phyloP scores from a whole-genome alignment of 1,140 invertebrate species.

The Marisa cornuarietis region DNA sequence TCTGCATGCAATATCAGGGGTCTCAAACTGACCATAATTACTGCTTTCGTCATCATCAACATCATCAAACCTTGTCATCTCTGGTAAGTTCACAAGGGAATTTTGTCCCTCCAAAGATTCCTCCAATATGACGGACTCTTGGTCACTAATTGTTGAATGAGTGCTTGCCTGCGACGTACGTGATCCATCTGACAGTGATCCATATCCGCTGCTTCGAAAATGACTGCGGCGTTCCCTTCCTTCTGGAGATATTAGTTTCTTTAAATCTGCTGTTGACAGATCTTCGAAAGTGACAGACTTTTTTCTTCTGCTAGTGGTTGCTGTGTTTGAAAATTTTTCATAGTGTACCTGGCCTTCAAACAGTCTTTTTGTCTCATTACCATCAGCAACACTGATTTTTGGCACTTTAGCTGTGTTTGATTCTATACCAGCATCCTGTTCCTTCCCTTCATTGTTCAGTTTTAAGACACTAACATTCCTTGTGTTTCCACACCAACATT shows the following conservation, averaged over 20 bases:
- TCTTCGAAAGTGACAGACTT: slow-evolving; percentile 21
- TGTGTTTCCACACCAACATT: neutral
- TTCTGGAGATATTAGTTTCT: slow-evolving; percentile 1
- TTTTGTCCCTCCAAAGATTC: neutral
- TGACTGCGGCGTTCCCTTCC: neutral
- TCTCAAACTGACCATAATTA: neutral
- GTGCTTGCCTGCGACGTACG: slow-evolving; percentile 4
- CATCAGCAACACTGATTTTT: neutral
- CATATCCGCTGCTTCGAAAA: slow-evolving; percentile 19
- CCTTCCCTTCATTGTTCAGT: neutral
- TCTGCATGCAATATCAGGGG: neutral
- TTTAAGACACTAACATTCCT: neutral
- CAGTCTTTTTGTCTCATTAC: neutral
- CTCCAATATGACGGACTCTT: slow-evolving; percentile 9
- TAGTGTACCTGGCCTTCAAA: slow-evolving; percentile 14
- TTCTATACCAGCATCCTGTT: neutral
- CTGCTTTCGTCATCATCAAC: too few species aligned
- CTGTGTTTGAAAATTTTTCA: neutral
- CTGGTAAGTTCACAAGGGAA: neutral
- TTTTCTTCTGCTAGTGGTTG: neutral
- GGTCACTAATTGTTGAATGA: neutral
- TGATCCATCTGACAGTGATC: slow-evolving; percentile 14
- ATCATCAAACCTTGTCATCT: neutral
- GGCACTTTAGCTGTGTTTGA: neutral
- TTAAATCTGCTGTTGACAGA: neutral